Base-by-base conservation (phyloP, 2,888 invertebrate genomes). In the Trissonchulus latispiculum region DNA sequence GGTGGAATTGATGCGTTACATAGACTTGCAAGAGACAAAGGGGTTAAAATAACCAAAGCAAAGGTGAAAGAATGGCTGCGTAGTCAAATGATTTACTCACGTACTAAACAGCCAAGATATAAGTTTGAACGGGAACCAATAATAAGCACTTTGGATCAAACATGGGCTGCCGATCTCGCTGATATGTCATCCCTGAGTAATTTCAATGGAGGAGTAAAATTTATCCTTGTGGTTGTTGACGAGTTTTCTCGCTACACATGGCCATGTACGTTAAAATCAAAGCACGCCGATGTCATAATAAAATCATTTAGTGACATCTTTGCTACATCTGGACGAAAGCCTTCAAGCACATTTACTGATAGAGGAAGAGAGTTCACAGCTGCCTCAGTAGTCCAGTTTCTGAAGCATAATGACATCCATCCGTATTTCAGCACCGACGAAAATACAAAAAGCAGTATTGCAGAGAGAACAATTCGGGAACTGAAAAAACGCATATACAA, bases 381-480 rank as follows among this genome's bases (percentile, higher is more conserved):
- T 8, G 28, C 8, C 8, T 15, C 8, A 32, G 8, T 64, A 15
- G 8, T 15, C 8, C 8, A 8, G 28, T 64, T 64, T 33, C 8
- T 64, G 31, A 64, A 64, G 28, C 8, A 64, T 64, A 8, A 64
- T 15, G 28, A 64, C 35, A 28, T 64, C 28, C 8, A 29, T 15
- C 32, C 8, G 35, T 64, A 32, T 64, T 64, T 64, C 28, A n/a
- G 15, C 31, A 64, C 66, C 28, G 66, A 64, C n/a, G 32, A 29
- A 32, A 64, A 64, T 64, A n/a, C 28, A 8, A 64, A 64, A n/a
- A 64, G 66, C 28, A 15, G 15, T n/a, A 29, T 32, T 32, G 35
- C 32, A 8, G 66, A 64, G 66, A 8, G 66, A n/a, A 64, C 66
- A 15, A 64, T 64, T 64, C 66, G 66, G 66, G 28, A 33, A 29